These are phyloP conservation scores for Bicyclus anynana DNA, from an alignment of 1,140 invertebrate species.

Conservation along the genomic window DNA sequence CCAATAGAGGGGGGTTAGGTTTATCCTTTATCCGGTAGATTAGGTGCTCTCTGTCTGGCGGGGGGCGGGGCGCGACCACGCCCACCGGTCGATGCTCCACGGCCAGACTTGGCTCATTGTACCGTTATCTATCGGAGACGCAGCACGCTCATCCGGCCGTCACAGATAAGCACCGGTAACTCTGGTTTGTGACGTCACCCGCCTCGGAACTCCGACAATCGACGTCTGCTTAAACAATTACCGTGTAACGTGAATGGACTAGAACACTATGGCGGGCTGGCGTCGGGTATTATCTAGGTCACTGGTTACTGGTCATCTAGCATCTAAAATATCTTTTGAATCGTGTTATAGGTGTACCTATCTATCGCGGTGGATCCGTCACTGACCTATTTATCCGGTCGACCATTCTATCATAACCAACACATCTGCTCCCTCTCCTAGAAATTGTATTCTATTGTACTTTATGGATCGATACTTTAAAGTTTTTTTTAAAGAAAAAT, in stretches of 20 bases:
- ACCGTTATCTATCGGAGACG: slow-evolving; percentile 68
- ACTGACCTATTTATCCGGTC: too few species aligned
- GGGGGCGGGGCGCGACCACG: slow-evolving; percentile 63
- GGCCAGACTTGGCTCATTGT: slow-evolving; percentile 48
- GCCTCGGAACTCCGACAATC: slow-evolving; percentile 10
- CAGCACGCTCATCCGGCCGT: slow-evolving; percentile 61
- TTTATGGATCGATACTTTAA: too few species aligned
- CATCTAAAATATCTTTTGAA: too few species aligned
- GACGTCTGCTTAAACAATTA: not conserved
- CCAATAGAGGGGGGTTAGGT: slow-evolving; percentile 61
- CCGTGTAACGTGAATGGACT: not conserved
- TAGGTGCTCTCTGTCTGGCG: slow-evolving; percentile 60
- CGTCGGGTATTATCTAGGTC: not conserved
- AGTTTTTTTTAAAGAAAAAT: too few species aligned
- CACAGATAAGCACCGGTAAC: slow-evolving; percentile 60
- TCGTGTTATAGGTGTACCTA: too few species aligned
- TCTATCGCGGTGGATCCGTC: too few species aligned
- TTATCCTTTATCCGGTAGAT: slow-evolving; percentile 72
- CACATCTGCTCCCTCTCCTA: too few species aligned
- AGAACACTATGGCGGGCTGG: not conserved
- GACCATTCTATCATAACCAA: too few species aligned
- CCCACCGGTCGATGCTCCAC: slow-evolving; percentile 68
- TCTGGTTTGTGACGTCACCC: slow-evolving; percentile 44
- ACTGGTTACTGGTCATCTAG: too few species aligned
- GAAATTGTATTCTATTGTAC: too few species aligned